Evolutionary conservation across 2,797 vertebrate genomes (phyloP), one percentile per base, ranked within the genome.

Genomic region (Myiothlypis chrysogaster): DNA sequence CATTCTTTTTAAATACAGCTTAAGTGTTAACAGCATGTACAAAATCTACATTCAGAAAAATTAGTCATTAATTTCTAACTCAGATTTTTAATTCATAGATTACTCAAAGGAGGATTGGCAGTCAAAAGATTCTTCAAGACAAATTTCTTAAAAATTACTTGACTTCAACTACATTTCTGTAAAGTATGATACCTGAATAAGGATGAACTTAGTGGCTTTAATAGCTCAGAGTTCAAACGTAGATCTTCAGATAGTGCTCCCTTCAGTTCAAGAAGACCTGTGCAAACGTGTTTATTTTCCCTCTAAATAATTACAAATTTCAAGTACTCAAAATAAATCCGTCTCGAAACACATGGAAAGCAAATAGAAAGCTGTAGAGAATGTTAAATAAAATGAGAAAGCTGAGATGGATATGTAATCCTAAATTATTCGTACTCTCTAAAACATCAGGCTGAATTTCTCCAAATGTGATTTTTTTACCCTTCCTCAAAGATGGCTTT

Each of bases 401-500:
- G 24, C 69, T 86, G 89, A 94, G 84, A 83, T 50, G 82, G 61
- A 78, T 25, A 19, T 52, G 39, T 79, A 94, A 95, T 78, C 59
- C 63, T 88, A 88, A 83, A 72, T 82, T 88, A 56, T 90, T 91
- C 76, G 81, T 92, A 52, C 32, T 72, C 73, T 92, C 71, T 88
- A 71, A 79, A 97, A 73, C 20, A 79, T 39, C 44, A 82, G 32
- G 15, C 73, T 57, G 24, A 94, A 84, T 90, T 94, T 92, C 82
- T 94, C 70, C 39, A 90, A 92, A 93, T 59, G 50, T 34, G 65
- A 69, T 49, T 85, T 82, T 64, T 92, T 83, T 3, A 1, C 12
- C 30, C 21, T 68, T 94, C 47, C 80, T 93, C 64, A 90, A 94
- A 94, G 85, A 93, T 79, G 87, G 80, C 85, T 96, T 94, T 96